Base-by-base conservation (phyloP, 2,888 invertebrate species). In the Meandrusa payeni region DNA sequence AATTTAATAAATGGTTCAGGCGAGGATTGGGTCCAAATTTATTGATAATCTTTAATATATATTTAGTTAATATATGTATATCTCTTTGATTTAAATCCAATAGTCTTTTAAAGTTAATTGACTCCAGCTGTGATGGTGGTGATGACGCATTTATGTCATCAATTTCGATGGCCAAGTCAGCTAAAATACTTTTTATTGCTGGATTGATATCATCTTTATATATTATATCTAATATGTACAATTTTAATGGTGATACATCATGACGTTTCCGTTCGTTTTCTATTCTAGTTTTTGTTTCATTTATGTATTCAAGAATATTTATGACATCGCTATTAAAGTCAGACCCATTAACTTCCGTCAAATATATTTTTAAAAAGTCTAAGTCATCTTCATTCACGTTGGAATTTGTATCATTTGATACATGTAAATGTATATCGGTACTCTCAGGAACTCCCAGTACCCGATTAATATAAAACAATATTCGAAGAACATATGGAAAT, bases 341-440 rank as follows among this genome's bases (percentile, higher is more conserved):
- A 7, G 27, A n/a, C n/a, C 12, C 10, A n/a, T 27, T 28, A 13
- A 19, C 6, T 6, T 15, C 5, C 5, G 12, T 22, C 6, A 43
- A 32, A 27, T 38, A 38, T 7, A 27, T 22, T 9, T 31, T 22
- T 11, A 44, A 26, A 24, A 38, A 10, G 3, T 44, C 26, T 1
- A 44, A 15, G 11, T 44, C 43, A n/a, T 33, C 13, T 22, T 27
- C 27, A 17, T 33, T 38, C 1, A 33, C 6, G 17, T 38, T 9
- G 1, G 31, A 11, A 2, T 22, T 5, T 9, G 23, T 23, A 19
- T 19, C 17, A 23, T 29, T 15, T 7, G 31, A 6, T 29, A 20
- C 1, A 2, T 12, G 11, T 6, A 27, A 4, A n/a, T 32, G 2
- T n/a, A 26, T 20, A n/a, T 20, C 10, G 6, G 26, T 26, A 27